Conservation (phyloP, 1,140 invertebrate genomes). For the Brevipalpus yothersi region DNA sequence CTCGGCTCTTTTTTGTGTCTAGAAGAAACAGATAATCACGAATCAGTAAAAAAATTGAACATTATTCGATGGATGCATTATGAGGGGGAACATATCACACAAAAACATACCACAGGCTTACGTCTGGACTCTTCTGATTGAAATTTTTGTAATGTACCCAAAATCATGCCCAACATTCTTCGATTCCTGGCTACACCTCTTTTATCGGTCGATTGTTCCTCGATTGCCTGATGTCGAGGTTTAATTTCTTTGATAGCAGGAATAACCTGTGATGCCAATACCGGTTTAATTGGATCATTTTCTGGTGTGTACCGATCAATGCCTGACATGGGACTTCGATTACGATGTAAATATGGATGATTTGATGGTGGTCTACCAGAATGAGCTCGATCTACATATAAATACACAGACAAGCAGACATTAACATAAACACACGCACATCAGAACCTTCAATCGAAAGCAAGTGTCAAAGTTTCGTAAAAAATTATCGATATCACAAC, state of each 20-base stretch:
- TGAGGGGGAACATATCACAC: background rate
- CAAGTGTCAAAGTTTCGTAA: too few relatives aligned
- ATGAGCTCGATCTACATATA: too few relatives aligned
- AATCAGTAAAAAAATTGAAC: conserved; percentile 8
- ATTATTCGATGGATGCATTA: conserved; percentile 15
- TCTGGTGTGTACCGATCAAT: background rate
- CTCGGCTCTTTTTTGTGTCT: conserved; percentile 56
- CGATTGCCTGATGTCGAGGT: conserved; percentile 45
- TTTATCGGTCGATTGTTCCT: conserved; percentile 56
- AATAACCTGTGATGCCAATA: background rate
- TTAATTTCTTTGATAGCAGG: conserved; percentile 14
- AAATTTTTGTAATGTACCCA: conserved; percentile 84
- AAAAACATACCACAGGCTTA: conserved; percentile 32
- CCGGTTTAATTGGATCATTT: background rate
- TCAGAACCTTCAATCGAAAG: too few relatives aligned
- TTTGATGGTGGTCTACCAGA: too few relatives aligned
- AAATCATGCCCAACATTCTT: conserved; percentile 76
- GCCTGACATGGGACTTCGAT: too few relatives aligned
- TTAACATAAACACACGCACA: too few relatives aligned
- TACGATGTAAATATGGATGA: too few relatives aligned
- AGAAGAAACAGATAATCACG: conserved; percentile 14
- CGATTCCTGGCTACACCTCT: conserved; percentile 54
- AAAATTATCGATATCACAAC: too few relatives aligned
- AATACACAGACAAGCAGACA: too few relatives aligned
- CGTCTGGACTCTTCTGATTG: conserved; percentile 73